These are phyloP conservation scores for Aviceda subcristata DNA, from an alignment of 2,113 vertebrate genomes.

Conservation along the genomic window DNA sequence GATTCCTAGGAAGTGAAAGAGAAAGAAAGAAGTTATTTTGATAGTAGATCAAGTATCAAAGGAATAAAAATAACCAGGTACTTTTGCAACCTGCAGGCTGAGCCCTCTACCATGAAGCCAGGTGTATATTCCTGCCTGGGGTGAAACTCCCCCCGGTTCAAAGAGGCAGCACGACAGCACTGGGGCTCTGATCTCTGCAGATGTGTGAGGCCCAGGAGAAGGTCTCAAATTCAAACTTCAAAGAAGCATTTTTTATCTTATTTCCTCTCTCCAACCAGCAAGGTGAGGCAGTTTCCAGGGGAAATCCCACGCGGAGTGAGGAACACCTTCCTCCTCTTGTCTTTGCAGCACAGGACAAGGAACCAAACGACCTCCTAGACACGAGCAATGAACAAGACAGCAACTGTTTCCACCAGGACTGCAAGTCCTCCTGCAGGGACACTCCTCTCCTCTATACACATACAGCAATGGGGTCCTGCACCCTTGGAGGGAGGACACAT, in stretches of 20 bases:
- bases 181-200: background rate
- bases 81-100: background rate
- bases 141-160: background rate
- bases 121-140: background rate
- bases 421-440: background rate
- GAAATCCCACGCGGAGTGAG: background rate
- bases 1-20: background rate
- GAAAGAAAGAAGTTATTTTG: background rate
- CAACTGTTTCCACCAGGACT: background rate
- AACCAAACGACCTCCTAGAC: background rate
- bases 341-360: background rate
- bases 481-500: fast-evolving
- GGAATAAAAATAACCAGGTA: slow-evolving; percentile 4
- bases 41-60: slow-evolving; percentile 18
- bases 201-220: background rate
- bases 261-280: background rate
- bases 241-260: background rate
- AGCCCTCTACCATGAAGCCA: background rate
- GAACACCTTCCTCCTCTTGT: background rate
- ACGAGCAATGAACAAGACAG: background rate
- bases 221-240: background rate
- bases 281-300: background rate
- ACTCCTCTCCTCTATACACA: background rate
- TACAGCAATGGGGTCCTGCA: fast-evolving
- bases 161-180: background rate